Evolutionary conservation across 53 echinoderm and acorn worm species (phyloP), one percentile per base, ranked within the genome.

Genomic region (Echinometra lucunter): DNA sequence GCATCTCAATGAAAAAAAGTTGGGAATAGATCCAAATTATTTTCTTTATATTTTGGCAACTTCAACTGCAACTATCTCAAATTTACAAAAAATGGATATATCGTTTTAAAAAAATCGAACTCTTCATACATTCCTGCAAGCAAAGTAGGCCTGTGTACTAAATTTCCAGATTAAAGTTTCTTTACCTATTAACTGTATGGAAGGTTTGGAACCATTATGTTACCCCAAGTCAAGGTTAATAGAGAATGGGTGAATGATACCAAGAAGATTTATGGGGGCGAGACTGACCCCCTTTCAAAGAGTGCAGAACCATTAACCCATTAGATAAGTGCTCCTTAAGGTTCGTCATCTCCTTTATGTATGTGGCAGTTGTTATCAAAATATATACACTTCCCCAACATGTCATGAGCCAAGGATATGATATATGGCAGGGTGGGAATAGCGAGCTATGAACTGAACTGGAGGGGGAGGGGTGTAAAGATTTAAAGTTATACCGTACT

Each of bases 311-410:
- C 60, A 60, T 89, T 89, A 89, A 58, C 35, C 60, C 40, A 63
- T 89, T 63, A 89, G 89, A 89, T 89, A 57, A 89, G 60, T 89
- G 89, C 88, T 81, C 56, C 6, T 58, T 57, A 21, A 60, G 47
- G 40, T 58, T 37, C 89, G 60, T 89, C 89, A 60, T 85, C 85
- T 27, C 49, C 9, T 13, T 19, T 25, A 13, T 56, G 13, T 13
- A 34, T 4, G 37, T 35, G 8, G 85, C 28, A 28, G n/a, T 47
- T 85, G 28, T 85, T 3, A 85, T 85, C 27, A 85, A 27, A 85
- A 85, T 23, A 85, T 4, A 63, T 4, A 85, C n/a, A 49, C 53
- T 85, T 44, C 44, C 44, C 23, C 3, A 81, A 40, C 23, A 35
- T 34, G 72, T 6, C 72, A 72, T 34, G 35, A 28, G 32, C 38